phyloP scores from a whole-genome alignment of 2,113 vertebrate species.

The Centrocercus urophasianus region DNA sequence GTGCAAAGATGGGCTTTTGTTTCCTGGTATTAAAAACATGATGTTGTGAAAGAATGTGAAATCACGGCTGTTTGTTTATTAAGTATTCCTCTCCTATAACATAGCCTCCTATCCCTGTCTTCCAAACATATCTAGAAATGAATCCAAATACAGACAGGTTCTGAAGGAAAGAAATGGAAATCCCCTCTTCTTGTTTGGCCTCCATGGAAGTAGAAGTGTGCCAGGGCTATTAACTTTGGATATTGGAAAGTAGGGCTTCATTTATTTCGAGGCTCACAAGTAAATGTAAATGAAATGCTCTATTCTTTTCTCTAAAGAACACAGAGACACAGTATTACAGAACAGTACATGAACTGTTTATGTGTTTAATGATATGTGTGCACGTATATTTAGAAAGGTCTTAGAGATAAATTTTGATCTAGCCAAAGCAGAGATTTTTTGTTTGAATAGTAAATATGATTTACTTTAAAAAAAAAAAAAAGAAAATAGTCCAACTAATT shows the following conservation, averaged over 20 bases:
- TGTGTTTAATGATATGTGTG: not conserved
- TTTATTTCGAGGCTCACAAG: not conserved
- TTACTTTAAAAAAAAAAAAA: not conserved
- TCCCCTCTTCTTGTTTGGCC: not conserved
- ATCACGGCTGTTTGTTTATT: not conserved
- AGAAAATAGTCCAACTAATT: not conserved
- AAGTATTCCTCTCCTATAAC: not conserved
- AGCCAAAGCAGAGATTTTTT: not conserved
- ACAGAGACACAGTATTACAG: not conserved
- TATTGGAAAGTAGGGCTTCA: not conserved
- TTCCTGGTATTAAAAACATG: not conserved
- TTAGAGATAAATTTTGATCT: not conserved
- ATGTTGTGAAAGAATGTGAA: not conserved
- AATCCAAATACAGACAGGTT: not conserved
- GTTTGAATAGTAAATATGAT: not conserved
- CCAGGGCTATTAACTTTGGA: not conserved
- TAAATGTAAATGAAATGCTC: not conserved
- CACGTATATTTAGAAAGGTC: not conserved
- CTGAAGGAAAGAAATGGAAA: not conserved
- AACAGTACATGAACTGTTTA: not conserved
- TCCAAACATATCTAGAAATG: not conserved
- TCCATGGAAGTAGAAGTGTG: not conserved
- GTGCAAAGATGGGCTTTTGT: not conserved
- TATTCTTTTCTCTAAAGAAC: not conserved
- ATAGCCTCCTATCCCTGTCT: not conserved